Evolutionary conservation across 2,113 vertebrate species (phyloP).

Genomic region (Xiphias gladius): DNA sequence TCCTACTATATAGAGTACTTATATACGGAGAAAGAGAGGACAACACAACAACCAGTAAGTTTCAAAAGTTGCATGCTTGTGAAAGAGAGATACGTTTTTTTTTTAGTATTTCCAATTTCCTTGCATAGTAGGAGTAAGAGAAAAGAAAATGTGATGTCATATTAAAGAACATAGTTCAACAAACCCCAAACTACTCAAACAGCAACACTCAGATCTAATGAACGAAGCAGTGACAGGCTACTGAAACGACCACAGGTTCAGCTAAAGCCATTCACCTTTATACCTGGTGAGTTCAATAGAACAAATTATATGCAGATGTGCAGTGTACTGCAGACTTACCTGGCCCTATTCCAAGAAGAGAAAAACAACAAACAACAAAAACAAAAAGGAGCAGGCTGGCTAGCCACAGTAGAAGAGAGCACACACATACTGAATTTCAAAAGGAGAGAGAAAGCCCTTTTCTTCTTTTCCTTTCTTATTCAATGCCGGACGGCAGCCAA

Average conservation of each 20-base stretch:
- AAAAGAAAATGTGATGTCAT: background rate
- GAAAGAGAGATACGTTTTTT: background rate
- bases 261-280: background rate
- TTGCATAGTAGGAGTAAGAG: background rate
- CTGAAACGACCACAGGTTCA: background rate
- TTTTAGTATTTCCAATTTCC: background rate
- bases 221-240: background rate
- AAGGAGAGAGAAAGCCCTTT: slow-evolving; percentile 4
- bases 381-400: background rate
- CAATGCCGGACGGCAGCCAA: background rate
- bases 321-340: background rate
- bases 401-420: slow-evolving; percentile 3
- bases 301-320: background rate
- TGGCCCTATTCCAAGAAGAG: background rate
- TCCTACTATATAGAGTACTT: background rate
- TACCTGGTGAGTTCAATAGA: background rate
- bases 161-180: background rate
- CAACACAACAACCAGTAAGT: background rate
- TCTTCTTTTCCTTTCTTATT: background rate
- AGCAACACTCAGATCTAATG: background rate
- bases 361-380: background rate
- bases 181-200: background rate
- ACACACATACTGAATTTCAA: background rate
- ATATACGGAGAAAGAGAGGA: background rate
- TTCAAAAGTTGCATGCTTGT: background rate